Evolutionary conservation across 2,797 vertebrate genomes (phyloP).

Genomic region (Aeoliscus strigatus): DNA sequence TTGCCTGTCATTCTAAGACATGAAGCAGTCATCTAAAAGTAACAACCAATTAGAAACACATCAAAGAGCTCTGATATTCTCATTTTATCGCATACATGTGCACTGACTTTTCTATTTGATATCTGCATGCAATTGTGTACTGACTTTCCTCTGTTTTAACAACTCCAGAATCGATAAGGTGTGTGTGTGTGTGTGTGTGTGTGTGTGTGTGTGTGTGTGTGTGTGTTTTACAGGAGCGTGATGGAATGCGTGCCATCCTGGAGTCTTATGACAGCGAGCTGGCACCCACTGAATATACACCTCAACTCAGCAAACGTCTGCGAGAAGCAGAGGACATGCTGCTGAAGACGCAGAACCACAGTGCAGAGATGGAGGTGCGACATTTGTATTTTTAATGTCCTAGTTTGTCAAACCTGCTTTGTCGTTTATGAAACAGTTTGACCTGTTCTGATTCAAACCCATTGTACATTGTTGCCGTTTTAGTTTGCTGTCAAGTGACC

Average conservation of each 20-base stretch:
- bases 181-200: background rate
- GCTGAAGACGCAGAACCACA: constrained; percentile 83
- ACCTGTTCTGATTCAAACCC: constrained; percentile 1
- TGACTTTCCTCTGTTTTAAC: background rate
- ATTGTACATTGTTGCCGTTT: background rate
- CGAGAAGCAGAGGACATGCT: constrained; percentile 88
- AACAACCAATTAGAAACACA: constrained; percentile 7
- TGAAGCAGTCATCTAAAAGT: constrained; percentile 3
- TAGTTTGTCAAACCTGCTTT: background rate
- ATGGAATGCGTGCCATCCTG: constrained; percentile 90
- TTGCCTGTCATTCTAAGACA: constrained; percentile 25
- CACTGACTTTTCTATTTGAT: too few relatives aligned
- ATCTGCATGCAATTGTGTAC: constrained; percentile 3
- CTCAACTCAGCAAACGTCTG: constrained; percentile 85
- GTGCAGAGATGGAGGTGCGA: constrained; percentile 86
- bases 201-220: background rate
- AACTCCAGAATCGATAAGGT: too few relatives aligned
- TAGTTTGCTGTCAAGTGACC: constrained; percentile 4
- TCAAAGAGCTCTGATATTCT: constrained; percentile 12
- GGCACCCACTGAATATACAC: constrained; percentile 80
- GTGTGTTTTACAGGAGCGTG: constrained; percentile 80
- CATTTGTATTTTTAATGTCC: background rate
- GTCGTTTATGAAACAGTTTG: background rate
- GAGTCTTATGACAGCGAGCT: constrained; percentile 92
- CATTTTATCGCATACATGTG: constrained; percentile 7